phyloP scores from a whole-genome alignment of 1,140 invertebrate genomes.

The Trissolcus basalis region DNA sequence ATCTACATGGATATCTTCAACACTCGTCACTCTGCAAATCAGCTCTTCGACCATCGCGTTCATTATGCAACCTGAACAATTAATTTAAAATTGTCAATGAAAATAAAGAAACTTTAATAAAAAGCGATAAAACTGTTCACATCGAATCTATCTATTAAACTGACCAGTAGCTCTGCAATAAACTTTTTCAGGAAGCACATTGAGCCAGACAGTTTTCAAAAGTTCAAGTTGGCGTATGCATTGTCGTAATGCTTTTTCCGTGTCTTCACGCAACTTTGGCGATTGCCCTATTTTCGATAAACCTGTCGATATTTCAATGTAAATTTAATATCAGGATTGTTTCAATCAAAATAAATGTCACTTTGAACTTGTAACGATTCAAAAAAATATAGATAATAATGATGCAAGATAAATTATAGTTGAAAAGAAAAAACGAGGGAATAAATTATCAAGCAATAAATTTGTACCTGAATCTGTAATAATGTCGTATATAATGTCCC shows the following conservation, averaged over 20 bases:
- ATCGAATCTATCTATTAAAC: slow-evolving; percentile 20
- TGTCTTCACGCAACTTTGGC: slow-evolving; percentile 78
- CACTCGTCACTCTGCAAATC: slow-evolving; percentile 76
- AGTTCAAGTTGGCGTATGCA: slow-evolving; percentile 89
- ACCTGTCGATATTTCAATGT: slow-evolving; percentile 73
- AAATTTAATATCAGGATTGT: slow-evolving; percentile 5
- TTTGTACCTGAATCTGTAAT: slow-evolving; percentile 81
- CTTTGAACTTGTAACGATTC: too few relatives aligned
- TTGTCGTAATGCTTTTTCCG: slow-evolving; percentile 86
- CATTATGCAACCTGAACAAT: slow-evolving; percentile 77
- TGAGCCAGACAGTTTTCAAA: slow-evolving; percentile 90
- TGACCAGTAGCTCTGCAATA: slow-evolving; percentile 81
- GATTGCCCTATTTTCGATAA: slow-evolving; percentile 76
- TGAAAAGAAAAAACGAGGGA: too few relatives aligned
- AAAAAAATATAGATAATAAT: too few relatives aligned
- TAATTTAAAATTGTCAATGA: background rate
- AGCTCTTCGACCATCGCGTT: slow-evolving; percentile 81
- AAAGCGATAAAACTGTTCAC: too few relatives aligned
- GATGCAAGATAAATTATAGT: too few relatives aligned
- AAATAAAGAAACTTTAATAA: background rate
- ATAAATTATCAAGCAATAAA: background rate
- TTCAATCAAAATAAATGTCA: slow-evolving; percentile 10
- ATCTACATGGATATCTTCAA: slow-evolving; percentile 83
- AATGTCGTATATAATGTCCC: slow-evolving; percentile 83
- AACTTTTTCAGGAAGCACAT: slow-evolving; percentile 82